Evolutionary conservation across 2,888 invertebrate genomes (phyloP), one percentile per base, ranked within the genome.

Genomic region (Yponomeuta cagnagella): DNA sequence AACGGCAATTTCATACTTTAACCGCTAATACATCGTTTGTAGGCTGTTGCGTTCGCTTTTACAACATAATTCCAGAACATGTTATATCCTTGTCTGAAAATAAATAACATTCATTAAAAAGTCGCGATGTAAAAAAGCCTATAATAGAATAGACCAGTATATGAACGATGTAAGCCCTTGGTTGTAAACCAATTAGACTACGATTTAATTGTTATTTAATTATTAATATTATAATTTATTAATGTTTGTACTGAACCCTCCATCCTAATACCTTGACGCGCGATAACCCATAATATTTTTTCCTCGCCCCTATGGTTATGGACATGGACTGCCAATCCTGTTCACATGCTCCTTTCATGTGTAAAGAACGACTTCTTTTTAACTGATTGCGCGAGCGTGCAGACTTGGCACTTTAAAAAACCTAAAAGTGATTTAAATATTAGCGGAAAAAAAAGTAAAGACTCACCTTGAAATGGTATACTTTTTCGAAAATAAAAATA

Each of bases 321-420:
- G 65, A 10, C 65, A 65, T 31, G 10, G 64, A 30, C 30, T 65
- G 65, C 3, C 65, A 10, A 31, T 31, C 65, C 52, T 10, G 65
- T 65, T 65, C 30, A 64, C 31, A 64, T n/a, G 10, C 65, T 64
- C 30, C 52, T 52, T 52, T 52, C 52, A 52, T 52, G 12, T 52
- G 52, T 52, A 65, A 31, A 30, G n/a, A 65, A 65, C n/a, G 10
- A 33, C 65, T 31, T 12, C 65, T 65, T 65, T 65, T 65, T 65
- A 65, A 31, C 52, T 58, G 52, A 58, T 12, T 58, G 52, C 52
- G 12, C 15, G 12, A 58, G 52, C 15, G 12, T 15, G 52, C 52
- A 58, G 52, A 58, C 52, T 2, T 58, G 52, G 15, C 15, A 5
- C 2, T 58, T 9, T 58, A 58, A 58, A 58, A 58, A 58, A 58